Conservation (phyloP, 1,140 invertebrate genomes). For the Tetramorium alpestre region DNA sequence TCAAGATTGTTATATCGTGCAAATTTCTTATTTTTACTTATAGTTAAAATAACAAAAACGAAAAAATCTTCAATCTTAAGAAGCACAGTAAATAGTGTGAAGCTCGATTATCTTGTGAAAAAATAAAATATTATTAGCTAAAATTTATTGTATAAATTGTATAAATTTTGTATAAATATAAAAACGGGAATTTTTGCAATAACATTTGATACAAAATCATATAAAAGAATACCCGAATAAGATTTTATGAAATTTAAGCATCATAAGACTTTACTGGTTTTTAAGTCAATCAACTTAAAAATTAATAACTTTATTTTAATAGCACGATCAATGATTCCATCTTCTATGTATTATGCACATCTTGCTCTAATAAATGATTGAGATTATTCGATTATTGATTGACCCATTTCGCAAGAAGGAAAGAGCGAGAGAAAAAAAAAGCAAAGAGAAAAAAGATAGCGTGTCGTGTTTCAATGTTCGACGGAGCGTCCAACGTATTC, state of each 20-base stretch:
- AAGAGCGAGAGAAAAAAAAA: background rate
- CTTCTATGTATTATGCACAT: background rate
- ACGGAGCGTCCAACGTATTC: conserved; percentile 25
- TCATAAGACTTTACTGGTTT: background rate
- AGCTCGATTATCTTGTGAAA: background rate
- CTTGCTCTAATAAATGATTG: background rate
- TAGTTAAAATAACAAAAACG: background rate
- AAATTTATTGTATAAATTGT: no score
- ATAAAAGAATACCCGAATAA: background rate
- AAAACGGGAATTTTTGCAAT: background rate
- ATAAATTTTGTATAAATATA: no score
- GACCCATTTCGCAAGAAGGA: background rate
- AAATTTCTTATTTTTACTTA: background rate
- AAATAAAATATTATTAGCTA: background rate
- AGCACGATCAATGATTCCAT: background rate
- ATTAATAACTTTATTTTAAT: background rate
- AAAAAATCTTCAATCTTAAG: background rate
- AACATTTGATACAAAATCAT: background rate
- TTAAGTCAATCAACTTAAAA: background rate
- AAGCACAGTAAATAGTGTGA: background rate
- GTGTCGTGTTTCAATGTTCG: conserved; percentile 20
- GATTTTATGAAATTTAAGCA: background rate
- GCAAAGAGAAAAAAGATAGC: no score
- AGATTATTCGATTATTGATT: background rate
- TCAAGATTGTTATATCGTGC: background rate